phyloP scores from a whole-genome alignment of 1,140 invertebrate species.

The Magallana gigas region DNA sequence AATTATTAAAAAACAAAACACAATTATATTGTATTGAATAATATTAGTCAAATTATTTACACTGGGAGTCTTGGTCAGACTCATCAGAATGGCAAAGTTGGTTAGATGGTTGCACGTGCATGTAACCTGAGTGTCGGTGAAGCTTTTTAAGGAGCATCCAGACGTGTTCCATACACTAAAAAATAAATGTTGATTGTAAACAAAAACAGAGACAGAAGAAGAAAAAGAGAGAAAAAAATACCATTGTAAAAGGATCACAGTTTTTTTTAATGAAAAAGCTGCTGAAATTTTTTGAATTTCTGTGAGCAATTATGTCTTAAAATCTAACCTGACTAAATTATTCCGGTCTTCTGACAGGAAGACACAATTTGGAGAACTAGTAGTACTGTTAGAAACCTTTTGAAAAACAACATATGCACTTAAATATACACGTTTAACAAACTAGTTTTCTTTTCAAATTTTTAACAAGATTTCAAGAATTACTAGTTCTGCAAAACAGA shows the following conservation, averaged over 20 bases:
- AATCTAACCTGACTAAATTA: neutral
- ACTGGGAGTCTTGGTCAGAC: neutral
- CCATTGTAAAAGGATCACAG: no score
- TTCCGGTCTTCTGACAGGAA: neutral
- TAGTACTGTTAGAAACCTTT: neutral
- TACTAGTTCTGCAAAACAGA: neutral
- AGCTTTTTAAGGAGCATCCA: neutral
- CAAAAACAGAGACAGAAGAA: no score
- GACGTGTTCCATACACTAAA: neutral
- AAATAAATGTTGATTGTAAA: neutral
- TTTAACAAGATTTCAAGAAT: neutral
- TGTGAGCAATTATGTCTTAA: no score
- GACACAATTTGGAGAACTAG: neutral
- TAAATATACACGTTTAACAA: neutral
- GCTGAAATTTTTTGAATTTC: no score
- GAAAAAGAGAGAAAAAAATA: no score
- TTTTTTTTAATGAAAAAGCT: no score
- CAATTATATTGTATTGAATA: no score
- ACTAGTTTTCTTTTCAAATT: neutral
- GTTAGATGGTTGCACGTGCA: conserved; percentile 97
- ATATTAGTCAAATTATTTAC: no score
- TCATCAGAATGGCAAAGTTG: conserved; percentile 90
- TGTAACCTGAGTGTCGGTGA: conserved; percentile 87
- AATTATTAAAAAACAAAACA: no score
- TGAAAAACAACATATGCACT: neutral